These are phyloP conservation scores for Pseudomyrmex flavicornis DNA, from an alignment of 1,140 invertebrate genomes.

Conservation along the genomic window DNA sequence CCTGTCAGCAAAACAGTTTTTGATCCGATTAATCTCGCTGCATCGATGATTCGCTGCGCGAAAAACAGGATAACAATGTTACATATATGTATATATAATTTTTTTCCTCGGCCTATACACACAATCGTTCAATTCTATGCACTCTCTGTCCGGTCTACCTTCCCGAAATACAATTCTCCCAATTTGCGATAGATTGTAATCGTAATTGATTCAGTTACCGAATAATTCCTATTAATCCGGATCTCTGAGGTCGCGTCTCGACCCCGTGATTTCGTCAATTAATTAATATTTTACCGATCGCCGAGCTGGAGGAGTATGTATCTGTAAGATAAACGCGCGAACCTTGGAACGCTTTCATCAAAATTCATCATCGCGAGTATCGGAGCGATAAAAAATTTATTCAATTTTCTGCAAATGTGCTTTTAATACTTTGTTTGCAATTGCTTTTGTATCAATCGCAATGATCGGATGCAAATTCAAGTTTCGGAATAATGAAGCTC, in stretches of 20 bases:
- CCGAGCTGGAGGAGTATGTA: background rate
- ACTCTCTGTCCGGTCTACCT: background rate
- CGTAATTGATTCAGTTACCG: conserved; percentile 37
- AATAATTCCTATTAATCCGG: conserved; percentile 27
- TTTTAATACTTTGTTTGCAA: background rate
- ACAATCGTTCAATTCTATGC: background rate
- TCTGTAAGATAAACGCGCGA: background rate
- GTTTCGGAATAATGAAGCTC: conserved; percentile 11
- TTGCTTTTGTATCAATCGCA: background rate
- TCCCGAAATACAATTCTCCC: conserved; percentile 8
- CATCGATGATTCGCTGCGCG: background rate
- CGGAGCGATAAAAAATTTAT: background rate
- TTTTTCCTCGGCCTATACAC: background rate
- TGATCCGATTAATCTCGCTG: conserved; percentile 4
- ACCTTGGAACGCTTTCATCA: background rate
- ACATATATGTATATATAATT: too few relatives aligned
- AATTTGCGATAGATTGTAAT: conserved; percentile 45
- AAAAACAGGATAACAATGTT: background rate
- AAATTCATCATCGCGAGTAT: background rate
- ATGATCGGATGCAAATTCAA: background rate
- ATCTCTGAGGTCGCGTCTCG: background rate
- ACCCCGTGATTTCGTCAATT: conserved; percentile 3
- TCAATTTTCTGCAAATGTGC: too few relatives aligned
- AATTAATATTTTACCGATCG: conserved; percentile 40
- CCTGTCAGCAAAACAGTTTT: background rate